Evolutionary conservation across 2,888 invertebrate species (phyloP).

Genomic region (Chalcosyrphus nemorum): DNA sequence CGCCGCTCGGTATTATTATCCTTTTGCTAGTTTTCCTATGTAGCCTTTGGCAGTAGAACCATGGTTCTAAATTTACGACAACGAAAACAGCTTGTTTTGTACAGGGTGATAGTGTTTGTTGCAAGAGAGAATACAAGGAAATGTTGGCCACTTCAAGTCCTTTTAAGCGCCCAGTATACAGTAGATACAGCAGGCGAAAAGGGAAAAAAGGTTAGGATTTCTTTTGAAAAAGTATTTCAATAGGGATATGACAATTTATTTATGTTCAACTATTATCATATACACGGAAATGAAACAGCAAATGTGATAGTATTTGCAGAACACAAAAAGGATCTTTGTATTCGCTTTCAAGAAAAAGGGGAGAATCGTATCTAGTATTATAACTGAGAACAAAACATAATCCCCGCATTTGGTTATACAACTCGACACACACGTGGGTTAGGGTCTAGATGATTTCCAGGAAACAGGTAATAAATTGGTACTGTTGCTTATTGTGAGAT

Average conservation of each 20-base stretch:
- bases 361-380: background rate
- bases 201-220: slow-evolving; percentile 34
- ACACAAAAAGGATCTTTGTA: background rate
- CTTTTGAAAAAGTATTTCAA: slow-evolving; percentile 42
- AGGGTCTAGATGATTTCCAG: slow-evolving; percentile 1
- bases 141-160: slow-evolving; percentile 55
- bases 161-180: slow-evolving; percentile 10
- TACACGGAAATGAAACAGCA: background rate
- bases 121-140: slow-evolving; percentile 8
- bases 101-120: slow-evolving; percentile 13
- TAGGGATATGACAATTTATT: slow-evolving; percentile 28
- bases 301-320: background rate
- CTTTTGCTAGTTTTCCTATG: slow-evolving; percentile 57
- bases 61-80: slow-evolving; percentile 56
- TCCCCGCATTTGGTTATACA: slow-evolving; percentile 18
- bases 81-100: slow-evolving; percentile 52
- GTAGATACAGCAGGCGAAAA: too few species aligned
- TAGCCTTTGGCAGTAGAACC: slow-evolving; percentile 29
- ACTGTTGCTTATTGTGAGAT: slow-evolving; percentile 14
- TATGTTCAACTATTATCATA: slow-evolving; percentile 20
- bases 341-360: background rate
- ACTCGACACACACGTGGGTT: background rate
- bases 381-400: slow-evolving; percentile 4
- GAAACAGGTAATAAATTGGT: slow-evolving; percentile 18
- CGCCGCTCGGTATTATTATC: slow-evolving; percentile 57